Percentiles rank a stretch among this genome's conserved stretches.
Evolutionary conservation across 2,888 invertebrate species (phyloP).

Genomic region (Nebria salina): DNA sequence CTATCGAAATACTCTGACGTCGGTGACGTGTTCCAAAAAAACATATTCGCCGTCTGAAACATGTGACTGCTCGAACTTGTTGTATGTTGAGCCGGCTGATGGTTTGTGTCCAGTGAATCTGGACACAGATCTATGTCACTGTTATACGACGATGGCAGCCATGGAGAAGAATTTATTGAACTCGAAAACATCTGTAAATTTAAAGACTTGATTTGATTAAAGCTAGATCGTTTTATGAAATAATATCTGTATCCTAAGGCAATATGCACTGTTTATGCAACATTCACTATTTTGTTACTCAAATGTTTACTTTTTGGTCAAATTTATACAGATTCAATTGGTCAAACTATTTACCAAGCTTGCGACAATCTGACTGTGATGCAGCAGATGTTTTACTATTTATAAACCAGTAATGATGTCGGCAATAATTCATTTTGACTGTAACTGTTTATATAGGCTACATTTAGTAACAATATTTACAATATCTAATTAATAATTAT

Average conservation of each 20-base stretch:
- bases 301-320: too few species aligned
- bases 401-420: too few species aligned
- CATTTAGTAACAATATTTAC: not conserved
- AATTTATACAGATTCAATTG: too few species aligned
- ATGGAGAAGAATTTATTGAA: slow-evolving; percentile 58
- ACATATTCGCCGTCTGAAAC: slow-evolving; percentile 65
- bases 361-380: too few species aligned
- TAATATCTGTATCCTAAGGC: too few species aligned
- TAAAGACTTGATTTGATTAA: not conserved
- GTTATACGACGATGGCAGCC: slow-evolving; percentile 62
- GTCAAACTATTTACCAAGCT: too few species aligned
- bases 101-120: slow-evolving; percentile 65
- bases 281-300: not conserved
- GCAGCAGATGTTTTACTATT: too few species aligned
- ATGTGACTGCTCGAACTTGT: slow-evolving; percentile 55
- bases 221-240: not conserved
- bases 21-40: slow-evolving; percentile 64
- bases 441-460: not conserved
- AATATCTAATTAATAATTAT: not conserved
- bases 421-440: too few species aligned
- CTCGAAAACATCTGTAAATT: slow-evolving; percentile 51
- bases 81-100: slow-evolving; percentile 55
- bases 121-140: slow-evolving; percentile 59
- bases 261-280: not conserved
- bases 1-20: slow-evolving; percentile 71